Percentiles rank a stretch among this genome's conserved stretches.
Conservation (phyloP, 2,888 invertebrate genomes). For the Neocrepidodera transversa region DNA sequence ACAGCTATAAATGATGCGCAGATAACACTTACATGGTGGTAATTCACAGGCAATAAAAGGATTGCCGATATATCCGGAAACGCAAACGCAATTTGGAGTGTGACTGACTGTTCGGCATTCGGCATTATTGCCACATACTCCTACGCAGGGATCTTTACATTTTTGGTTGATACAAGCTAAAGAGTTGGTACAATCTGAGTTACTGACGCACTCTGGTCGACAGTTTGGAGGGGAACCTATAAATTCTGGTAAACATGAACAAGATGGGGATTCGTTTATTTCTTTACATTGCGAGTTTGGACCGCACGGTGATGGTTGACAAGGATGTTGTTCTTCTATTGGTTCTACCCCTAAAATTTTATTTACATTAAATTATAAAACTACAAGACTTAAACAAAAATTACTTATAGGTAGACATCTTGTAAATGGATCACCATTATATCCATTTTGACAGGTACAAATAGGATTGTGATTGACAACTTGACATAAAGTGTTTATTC, state of each 20-base stretch:
- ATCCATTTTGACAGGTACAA: conserved; percentile 64
- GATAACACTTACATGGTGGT: conserved; percentile 42
- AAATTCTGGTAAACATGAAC: conserved; percentile 69
- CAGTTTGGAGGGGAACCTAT: conserved; percentile 75
- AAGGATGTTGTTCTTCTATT: conserved; percentile 62
- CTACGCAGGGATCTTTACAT: conserved; percentile 78
- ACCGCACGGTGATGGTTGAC: conserved; percentile 77
- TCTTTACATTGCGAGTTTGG: conserved; percentile 67
- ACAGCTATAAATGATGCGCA: conserved; percentile 25
- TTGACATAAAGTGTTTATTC: conserved; percentile 64
- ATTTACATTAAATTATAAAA: background rate
- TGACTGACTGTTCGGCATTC: conserved; percentile 76
- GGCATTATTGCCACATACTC: conserved; percentile 77
- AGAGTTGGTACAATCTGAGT: conserved; percentile 73
- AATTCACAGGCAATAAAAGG: conserved; percentile 69
- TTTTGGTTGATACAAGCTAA: conserved; percentile 77
- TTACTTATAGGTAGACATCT: conserved; percentile 67
- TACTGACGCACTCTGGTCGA: conserved; percentile 76
- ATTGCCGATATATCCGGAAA: conserved; percentile 66
- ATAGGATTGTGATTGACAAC: conserved; percentile 68
- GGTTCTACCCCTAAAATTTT: conserved; percentile 41
- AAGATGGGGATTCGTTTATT: conserved; percentile 64
- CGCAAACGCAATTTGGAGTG: conserved; percentile 74
- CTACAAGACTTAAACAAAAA: background rate
- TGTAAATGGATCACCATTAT: conserved; percentile 71